Evolutionary conservation across 2,797 vertebrate species (phyloP).

Genomic region (Sciurus carolinensis): DNA sequence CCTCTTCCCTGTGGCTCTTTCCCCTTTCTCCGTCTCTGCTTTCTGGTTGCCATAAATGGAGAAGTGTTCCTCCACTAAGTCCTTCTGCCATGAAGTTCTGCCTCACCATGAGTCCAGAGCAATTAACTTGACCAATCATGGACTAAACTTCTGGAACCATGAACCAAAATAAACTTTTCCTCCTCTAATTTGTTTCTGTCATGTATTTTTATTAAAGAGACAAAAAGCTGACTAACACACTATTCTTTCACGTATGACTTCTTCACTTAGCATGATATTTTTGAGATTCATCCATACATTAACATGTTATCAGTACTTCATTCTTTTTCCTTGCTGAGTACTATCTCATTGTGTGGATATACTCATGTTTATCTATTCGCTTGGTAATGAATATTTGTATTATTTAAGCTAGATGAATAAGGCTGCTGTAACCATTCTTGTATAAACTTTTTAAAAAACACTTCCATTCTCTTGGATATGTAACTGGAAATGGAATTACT

Average conservation of each 20-base stretch:
- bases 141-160: too few species aligned
- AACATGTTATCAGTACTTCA: background rate
- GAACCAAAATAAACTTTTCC: too few species aligned
- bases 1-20: too few species aligned
- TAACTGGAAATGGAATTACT: constrained; percentile 16
- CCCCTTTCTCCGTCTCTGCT: too few species aligned
- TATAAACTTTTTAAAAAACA: background rate
- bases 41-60: too few species aligned
- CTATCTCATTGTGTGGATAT: constrained; percentile 10
- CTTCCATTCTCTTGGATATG: background rate
- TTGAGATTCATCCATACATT: background rate
- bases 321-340: background rate
- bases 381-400: background rate
- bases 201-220: too few species aligned
- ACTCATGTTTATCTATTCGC: constrained; percentile 20
- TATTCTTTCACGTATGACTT: background rate
- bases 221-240: too few species aligned
- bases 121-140: too few species aligned
- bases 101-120: too few species aligned
- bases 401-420: background rate
- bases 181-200: too few species aligned
- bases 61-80: too few species aligned
- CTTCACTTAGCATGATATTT: background rate
- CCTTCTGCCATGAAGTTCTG: too few species aligned
- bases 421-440: background rate